Evolutionary conservation across 2,797 vertebrate genomes (phyloP), one percentile per base, ranked within the genome.

Genomic region (Xiphophorus birchmanni): DNA sequence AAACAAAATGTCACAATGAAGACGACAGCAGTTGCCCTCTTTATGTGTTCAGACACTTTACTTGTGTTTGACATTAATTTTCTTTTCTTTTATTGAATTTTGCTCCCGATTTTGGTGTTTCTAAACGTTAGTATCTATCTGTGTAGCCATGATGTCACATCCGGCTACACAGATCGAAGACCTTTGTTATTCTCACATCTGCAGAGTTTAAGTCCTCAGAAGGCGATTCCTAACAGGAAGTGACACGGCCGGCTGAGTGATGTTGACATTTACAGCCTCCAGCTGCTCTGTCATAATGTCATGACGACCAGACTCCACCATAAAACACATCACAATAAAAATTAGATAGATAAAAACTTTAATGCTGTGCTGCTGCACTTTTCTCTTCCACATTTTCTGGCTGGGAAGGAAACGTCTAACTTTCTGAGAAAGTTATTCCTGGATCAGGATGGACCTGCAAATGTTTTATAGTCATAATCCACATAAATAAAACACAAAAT

Each of bases 191-290:
- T 58, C n/a, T 52, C 26, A 12, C 78, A 84, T 42, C 37, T 50
- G 72, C 15, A 6, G 65, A 58, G 56, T 44, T 80, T 48, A 54
- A 35, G 23, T 45, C 74, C 40, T 82, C 71, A n/a, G 58, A 75
- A 69, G n/a, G 15, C 12, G 44, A 32, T 40, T 65, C 47, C 76
- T 85, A 75, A 82, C 76, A 75, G 79, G 81, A 89, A 84, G 71
- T 84, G 91, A 91, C 89, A 87, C 44, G 65, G 81, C 83, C 87
- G 87, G 76, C 74, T 87, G 79, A 93, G 82, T n/a, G 72, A 78
- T 80, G 60, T 86, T 91, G 90, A 90, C 86, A 91, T 85, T 50
- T 90, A 78, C 35, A 44, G 81, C 88, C 74, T 48, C 67, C 84
- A 85, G 85, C 82, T 77, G 84, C 84, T 87, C 81, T 35, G 76